Base-by-base conservation (phyloP, 2,888 invertebrate species). In the Andrena haemorrhoa region DNA sequence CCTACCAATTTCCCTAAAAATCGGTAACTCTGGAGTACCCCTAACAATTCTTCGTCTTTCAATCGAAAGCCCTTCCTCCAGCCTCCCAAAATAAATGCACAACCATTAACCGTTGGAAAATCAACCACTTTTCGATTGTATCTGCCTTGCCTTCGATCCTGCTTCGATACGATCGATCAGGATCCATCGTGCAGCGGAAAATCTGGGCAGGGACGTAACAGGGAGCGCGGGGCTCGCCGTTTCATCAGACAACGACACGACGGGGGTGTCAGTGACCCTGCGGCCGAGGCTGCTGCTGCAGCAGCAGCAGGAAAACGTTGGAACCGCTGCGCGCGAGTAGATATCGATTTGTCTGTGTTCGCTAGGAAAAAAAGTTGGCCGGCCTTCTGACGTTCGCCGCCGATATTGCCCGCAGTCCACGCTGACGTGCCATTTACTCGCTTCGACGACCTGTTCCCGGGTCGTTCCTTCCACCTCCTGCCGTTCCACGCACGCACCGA, bases 261-360 rank as follows among this genome's bases (percentile, higher is more conserved):
- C 41, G 56, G 56, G 61, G 20, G 83, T 89, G 89, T 89, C 89
- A 88, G 85, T 89, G 89, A 89, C 89, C 89, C 84, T 80, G 75
- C 75, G 82, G 82, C 76, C 78, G 86, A 73, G 76, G 79, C 86
- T 75, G 82, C 80, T 77, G 79, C 86, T 75, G 83, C 80, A 75
- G 87, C 85, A 75, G 87, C 85, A 81, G 87, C 83, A 80, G 86
- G 86, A 87, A 83, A 86, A 86, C 87, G 86, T 79, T 56, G 88
- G 75, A 85, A 88, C 85, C 86, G 74, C 76, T 75, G 86, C 84
- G 86, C 84, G 79, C 88, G 85, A 86, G 83, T 84, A 83, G 88
- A 88, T 88, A 88, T 88, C 88, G 89, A 88, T 88, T 88, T 82
- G 88, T 86, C 89, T 85, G 83, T 84, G 86, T 85, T 87, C 86